phyloP scores from a whole-genome alignment of 2,888 invertebrate genomes.

The Phyllotreta striolata region DNA sequence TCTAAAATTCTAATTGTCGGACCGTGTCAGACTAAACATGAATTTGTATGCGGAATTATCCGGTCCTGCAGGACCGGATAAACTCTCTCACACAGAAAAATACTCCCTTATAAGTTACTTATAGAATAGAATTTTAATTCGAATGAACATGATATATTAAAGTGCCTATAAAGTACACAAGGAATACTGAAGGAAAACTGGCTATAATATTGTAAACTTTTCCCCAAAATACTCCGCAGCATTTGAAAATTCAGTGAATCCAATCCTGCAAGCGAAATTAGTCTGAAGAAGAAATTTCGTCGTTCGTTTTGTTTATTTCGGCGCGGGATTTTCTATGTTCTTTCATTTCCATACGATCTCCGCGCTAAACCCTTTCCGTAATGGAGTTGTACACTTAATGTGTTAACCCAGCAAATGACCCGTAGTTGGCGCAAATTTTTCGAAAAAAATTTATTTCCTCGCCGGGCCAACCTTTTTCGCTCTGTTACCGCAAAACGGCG shows the following conservation, averaged over 20 bases:
- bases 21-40: slow-evolving; percentile 48
- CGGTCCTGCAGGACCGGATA: slow-evolving; percentile 18
- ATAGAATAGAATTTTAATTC: not conserved
- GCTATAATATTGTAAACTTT: not conserved
- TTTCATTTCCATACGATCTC: slow-evolving; percentile 32
- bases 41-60: slow-evolving; percentile 57
- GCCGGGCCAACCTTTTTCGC: too few species aligned
- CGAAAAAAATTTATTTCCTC: slow-evolving; percentile 11
- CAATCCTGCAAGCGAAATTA: slow-evolving; percentile 52
- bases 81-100: not conserved
- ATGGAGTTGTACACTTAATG: slow-evolving; percentile 29
- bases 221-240: not conserved
- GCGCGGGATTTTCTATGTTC: slow-evolving; percentile 41
- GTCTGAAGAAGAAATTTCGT: slow-evolving; percentile 56
- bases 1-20: slow-evolving; percentile 52
- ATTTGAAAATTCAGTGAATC: slow-evolving; percentile 10
- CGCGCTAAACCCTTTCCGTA: slow-evolving; percentile 33
- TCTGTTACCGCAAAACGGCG: too few species aligned
- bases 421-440: slow-evolving; percentile 21
- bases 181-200: not conserved
- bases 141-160: too few species aligned
- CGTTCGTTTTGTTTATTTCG: slow-evolving; percentile 53
- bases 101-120: not conserved
- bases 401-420: slow-evolving; percentile 23
- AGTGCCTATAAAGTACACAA: too few species aligned